Evolutionary conservation across 1,140 invertebrate genomes (phyloP).

Genomic region (Drosophila subobscura): DNA sequence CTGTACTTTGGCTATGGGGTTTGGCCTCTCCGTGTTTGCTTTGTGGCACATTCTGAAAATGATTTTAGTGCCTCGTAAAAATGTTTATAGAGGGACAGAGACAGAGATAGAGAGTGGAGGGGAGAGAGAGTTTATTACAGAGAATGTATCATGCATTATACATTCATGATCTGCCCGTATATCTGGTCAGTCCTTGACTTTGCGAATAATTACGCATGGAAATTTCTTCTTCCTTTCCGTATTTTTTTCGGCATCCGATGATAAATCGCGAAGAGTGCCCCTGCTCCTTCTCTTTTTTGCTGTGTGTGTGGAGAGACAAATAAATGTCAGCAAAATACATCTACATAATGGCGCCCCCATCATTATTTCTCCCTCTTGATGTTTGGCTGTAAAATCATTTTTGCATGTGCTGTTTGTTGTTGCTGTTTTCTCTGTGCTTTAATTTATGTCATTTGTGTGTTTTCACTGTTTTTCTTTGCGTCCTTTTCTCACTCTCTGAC

Average conservation of each 20-base stretch:
- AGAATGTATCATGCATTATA: constrained; percentile 28
- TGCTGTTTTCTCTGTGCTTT: constrained; percentile 54
- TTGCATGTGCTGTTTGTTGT: constrained; percentile 22
- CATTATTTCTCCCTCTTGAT: constrained; percentile 52
- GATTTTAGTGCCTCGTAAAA: constrained; percentile 67
- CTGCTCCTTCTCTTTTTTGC: constrained; percentile 11
- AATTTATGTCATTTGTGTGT: constrained; percentile 73
- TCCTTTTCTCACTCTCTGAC: not conserved
- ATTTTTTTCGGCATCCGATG: constrained; percentile 20
- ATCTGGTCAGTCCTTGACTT: constrained; percentile 45
- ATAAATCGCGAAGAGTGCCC: constrained; percentile 52
- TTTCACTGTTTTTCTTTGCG: constrained; percentile 55
- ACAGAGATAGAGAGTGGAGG: not conserved
- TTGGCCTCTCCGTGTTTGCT: constrained; percentile 10
- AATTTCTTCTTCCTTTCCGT: constrained; percentile 21
- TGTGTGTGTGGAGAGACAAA: constrained; percentile 23
- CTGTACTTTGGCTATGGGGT: not conserved
- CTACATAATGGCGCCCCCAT: constrained; percentile 51
- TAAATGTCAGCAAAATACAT: constrained; percentile 64
- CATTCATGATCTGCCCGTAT: constrained; percentile 51
- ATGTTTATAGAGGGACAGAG: constrained; percentile 39
- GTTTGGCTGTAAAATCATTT: constrained; percentile 39
- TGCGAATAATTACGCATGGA: constrained; percentile 57
- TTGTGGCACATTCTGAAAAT: constrained; percentile 52
- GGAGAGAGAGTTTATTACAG: constrained; percentile 41